Conservation (phyloP, 2,113 vertebrate species). For the Poeciliopsis prolifica region DNA sequence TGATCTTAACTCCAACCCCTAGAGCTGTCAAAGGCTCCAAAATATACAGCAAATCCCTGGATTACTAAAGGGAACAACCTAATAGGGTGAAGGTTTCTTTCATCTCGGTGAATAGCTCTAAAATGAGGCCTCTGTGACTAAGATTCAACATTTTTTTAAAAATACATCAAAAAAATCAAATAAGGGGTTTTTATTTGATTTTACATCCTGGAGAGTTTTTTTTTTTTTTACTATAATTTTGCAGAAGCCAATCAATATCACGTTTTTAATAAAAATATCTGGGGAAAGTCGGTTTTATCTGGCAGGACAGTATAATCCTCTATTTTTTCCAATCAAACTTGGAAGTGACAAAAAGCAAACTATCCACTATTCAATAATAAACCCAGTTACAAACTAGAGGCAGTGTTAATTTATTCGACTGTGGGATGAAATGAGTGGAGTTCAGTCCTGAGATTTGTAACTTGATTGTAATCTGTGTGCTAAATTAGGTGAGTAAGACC, state of each 20-base stretch:
- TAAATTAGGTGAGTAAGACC: neutral
- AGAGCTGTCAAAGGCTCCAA: conserved; percentile 17
- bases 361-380: neutral
- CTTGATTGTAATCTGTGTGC: no score
- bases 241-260: conserved; percentile 5
- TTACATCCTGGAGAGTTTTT: neutral
- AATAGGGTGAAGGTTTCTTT: conserved; percentile 29
- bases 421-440: neutral
- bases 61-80: conserved; percentile 27
- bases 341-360: neutral
- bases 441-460: neutral
- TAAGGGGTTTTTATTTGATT: conserved; percentile 10
- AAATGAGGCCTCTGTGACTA: conserved; percentile 17
- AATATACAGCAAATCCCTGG: conserved; percentile 41
- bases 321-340: neutral
- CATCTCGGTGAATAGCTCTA: conserved; percentile 28
- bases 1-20: neutral
- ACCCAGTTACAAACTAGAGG: neutral
- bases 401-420: neutral
- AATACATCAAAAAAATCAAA: conserved; percentile 9
- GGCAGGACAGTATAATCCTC: neutral
- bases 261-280: neutral
- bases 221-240: neutral
- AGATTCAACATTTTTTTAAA: conserved; percentile 7
- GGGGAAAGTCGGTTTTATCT: neutral